Evolutionary conservation across 2,113 vertebrate species (phyloP).

Genomic region (Nibea albiflora): DNA sequence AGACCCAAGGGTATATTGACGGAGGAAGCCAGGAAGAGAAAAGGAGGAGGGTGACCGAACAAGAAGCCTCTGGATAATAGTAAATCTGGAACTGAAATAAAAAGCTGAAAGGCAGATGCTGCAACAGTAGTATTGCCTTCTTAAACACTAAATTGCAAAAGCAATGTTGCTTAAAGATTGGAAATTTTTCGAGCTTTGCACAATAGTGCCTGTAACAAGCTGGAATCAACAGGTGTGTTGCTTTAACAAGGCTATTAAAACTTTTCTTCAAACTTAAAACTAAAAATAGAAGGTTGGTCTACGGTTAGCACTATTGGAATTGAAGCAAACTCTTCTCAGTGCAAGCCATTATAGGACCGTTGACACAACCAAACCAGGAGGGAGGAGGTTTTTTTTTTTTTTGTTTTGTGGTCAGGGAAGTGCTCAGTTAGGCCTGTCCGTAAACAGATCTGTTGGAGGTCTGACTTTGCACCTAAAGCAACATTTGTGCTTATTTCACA

Average conservation of each 20-base stretch:
- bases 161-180: no score
- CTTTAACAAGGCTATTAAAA: background rate
- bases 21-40: no score
- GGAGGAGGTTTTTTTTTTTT: background rate
- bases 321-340: background rate
- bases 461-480: constrained; percentile 45
- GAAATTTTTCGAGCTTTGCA: background rate
- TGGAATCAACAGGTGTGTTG: background rate
- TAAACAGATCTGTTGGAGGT: constrained; percentile 19
- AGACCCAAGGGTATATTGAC: no score
- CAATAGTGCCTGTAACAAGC: background rate
- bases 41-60: no score
- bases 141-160: no score
- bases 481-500: constrained; percentile 48
- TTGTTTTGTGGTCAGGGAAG: background rate
- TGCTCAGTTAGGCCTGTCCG: constrained; percentile 1
- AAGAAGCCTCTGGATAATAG: no score
- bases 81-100: no score
- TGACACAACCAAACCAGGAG: constrained; percentile 5
- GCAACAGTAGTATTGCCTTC: no score
- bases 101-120: no score
- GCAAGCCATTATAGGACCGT: background rate
- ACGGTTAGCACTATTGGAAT: no score
- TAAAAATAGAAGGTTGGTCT: background rate
- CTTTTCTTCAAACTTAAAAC: background rate